Base-by-base conservation (phyloP, 2,888 invertebrate genomes). In the Xanthia togata region DNA sequence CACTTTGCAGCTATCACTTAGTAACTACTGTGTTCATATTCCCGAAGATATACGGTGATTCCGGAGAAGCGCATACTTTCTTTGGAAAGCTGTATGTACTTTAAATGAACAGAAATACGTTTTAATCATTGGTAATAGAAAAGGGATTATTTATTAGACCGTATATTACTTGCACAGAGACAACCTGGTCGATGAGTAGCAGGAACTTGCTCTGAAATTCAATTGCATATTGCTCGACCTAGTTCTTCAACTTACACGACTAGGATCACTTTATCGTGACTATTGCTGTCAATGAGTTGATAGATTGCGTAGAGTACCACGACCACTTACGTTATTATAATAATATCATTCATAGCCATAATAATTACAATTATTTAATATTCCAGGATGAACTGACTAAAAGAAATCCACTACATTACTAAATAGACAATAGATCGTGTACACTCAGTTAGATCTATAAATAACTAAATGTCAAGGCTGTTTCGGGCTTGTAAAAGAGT, bases 391-490 rank as follows among this genome's bases (percentile, higher is more conserved):
- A 67, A 38, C 41, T 26, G 20, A 38, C 11, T 69, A 38, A 26
- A 47, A 38, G 5, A 12, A 38, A 6, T 17, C 17, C 38, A 57
- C 55, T 68, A 60, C 35, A 17, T 53, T 41, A 65, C 59, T 41
- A 68, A 72, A 55, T 12, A 81, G 77, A 71, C 65, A 72, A 55
- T 70, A 76, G 64, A 68, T 75, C 50, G 60, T 59, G 70, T 62
- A 35, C 64, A 44, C 70, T 70, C 60, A 59, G 44, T n/a, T 76
- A 73, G 83, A 88, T 88, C 84, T 77, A 91, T 89, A 90, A 86
- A 86, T 85, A 76, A 65, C 70, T 63, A 76, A 88, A 87, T 84
- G 85, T 87, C 87, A 87, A 88, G 87, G 88, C 65, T 76, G 57
- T 0, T 44, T 55, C 74, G 14, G 26, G 62, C 53, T 78, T 79